Evolutionary conservation across 2,113 vertebrate genomes (phyloP), one percentile per base, ranked within the genome.

Genomic region (Conger conger): DNA sequence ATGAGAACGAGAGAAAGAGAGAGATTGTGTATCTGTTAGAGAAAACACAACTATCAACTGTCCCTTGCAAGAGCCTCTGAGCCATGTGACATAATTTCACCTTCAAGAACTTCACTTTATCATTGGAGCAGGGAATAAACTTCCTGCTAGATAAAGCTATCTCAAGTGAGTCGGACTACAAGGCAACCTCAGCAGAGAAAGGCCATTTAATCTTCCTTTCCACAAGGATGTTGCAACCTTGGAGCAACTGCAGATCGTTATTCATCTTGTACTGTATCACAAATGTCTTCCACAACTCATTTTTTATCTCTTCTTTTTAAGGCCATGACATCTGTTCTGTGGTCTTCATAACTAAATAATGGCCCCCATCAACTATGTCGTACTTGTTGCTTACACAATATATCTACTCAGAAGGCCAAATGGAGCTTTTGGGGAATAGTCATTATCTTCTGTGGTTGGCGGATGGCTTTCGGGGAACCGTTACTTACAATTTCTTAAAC

Each of bases 341-440:
- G 81, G 36, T 82, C 81, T 13, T 80, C 15, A 73, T 78, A 35
- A 30, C 76, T 13, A 23, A 82, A 82, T 50, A 60, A 60, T 38
- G 45, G 76, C 86, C 37, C 76, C 85, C 88, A 86, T 88, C 84
- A 81, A 85, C 85, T 50, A 86, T 84, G 85, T 84, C 77, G 57
- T 86, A 85, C 83, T 85, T 33, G 63, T 82, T 91, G 90, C 92
- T 91, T 89, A 89, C 90, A 91, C 86, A 91, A 90, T 86, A 89
- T 79, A 76, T 83, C 40, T 50, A 81, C 80, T 86, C 63, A 83
- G 89, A 90, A 88, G 80, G 54, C 80, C 80, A 89, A 89, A 90
- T 90, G 57, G 7, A 73, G 1, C 9, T 68, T 84, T 60, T 83
- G 86, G 35, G 16, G 38, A 16, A 82, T 77, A 82, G 68, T 76